Evolutionary conservation across 1,140 invertebrate genomes (phyloP).

Genomic region (Trachelipus rathkii): DNA sequence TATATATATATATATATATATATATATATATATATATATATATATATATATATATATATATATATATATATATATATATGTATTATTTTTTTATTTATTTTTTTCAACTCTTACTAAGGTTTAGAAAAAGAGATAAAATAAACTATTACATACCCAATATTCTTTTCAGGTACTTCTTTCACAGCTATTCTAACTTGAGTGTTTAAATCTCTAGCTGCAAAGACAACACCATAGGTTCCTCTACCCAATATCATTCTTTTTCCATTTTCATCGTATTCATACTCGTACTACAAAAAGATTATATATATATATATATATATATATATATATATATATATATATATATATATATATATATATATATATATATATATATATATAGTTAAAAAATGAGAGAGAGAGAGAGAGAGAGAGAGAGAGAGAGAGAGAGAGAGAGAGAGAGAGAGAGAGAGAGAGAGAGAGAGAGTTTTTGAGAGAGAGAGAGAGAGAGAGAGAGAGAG

Average conservation of each 20-base stretch:
- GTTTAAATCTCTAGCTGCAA: slow-evolving; percentile 86
- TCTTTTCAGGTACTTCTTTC: slow-evolving; percentile 96
- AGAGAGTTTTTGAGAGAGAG: too few species aligned
- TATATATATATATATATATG: too few species aligned
- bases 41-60: not conserved
- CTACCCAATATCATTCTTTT: slow-evolving; percentile 84
- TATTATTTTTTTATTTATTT: too few species aligned
- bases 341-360: slow-evolving; percentile 18
- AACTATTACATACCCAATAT: slow-evolving; percentile 64
- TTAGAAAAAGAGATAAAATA: too few species aligned
- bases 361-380: not conserved
- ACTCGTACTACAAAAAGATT: slow-evolving; percentile 73
- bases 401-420: too few species aligned
- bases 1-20: not conserved
- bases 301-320: slow-evolving; percentile 5
- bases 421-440: too few species aligned
- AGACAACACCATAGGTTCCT: slow-evolving; percentile 94
- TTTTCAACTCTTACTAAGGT: too few species aligned
- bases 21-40: slow-evolving; percentile 17
- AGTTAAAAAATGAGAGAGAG: too few species aligned
- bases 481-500: too few species aligned
- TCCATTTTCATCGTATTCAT: slow-evolving; percentile 87
- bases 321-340: slow-evolving; percentile 23
- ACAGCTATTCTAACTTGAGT: slow-evolving; percentile 95
- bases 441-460: too few species aligned